Base-by-base conservation (phyloP, 2,888 invertebrate species). In the Lepidocyrtinus sp. region DNA sequence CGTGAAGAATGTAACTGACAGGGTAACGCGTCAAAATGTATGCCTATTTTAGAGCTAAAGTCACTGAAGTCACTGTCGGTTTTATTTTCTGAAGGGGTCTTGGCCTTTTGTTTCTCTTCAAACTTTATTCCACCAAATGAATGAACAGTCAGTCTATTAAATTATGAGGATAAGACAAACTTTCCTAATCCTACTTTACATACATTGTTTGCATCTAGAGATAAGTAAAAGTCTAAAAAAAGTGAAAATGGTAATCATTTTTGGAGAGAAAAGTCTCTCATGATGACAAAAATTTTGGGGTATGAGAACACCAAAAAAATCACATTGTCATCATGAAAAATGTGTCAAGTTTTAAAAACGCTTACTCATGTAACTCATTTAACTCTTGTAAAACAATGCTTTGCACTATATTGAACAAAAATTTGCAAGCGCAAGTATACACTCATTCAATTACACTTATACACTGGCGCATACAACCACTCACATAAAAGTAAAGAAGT, bases 131-230 rank as follows among this genome's bases (percentile, higher is more conserved):
- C 17, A n/a, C 17, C 55, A 55, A 55, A n/a, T 55, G 55, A 55
- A 55, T 55, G 62, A 75, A 50, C 62, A 55, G 71, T 76, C 76
- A 76, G 76, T 76, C 76, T 76, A 76, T 76, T 1, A 71, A 36
- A 55, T 55, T 55, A 55, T 55, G 55, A 55, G 55, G 55, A 55
- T 55, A 22, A 62, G 25, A 19, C 63, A 62, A 25, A 24, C 9
- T 25, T 22, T 24, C 25, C 2, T 63, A 63, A 63, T 63, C 12
- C 22, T 63, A 63, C 17, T 24, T 25, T 26, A 65, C 26, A 27
- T 21, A n/a, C 3, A 62, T 19, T 21, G 63, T 22, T 59, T 26
- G 65, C 27, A 65, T 65, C 24, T 21, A 26, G n/a, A 25, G 12
- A 9, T 21, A 63, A 22, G 63, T 24, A 25, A 25, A 63, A 63